Conservation (phyloP, 1,140 invertebrate species). For the Drosophila pectinifera region DNA sequence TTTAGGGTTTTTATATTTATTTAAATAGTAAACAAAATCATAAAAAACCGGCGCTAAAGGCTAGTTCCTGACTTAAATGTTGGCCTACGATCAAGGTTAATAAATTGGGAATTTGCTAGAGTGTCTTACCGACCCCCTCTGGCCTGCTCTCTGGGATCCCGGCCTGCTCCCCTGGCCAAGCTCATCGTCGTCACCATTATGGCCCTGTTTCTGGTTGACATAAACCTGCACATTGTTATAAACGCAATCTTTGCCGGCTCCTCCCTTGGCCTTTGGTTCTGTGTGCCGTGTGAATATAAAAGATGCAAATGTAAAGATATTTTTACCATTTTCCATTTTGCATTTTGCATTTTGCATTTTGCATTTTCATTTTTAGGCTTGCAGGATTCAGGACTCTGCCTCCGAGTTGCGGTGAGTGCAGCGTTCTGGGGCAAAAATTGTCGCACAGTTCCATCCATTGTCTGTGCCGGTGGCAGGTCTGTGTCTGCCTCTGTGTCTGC, state of each 20-base stretch:
- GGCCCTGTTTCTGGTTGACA: slow-evolving; percentile 52
- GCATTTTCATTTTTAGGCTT: slow-evolving; percentile 61
- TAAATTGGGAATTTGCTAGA: too few species aligned
- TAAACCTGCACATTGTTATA: slow-evolving; percentile 65
- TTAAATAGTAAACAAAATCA: not conserved
- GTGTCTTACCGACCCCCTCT: too few species aligned
- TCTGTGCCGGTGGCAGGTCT: slow-evolving; percentile 29
- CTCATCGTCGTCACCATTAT: slow-evolving; percentile 17
- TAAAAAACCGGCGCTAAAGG: not conserved
- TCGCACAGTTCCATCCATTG: slow-evolving; percentile 73
- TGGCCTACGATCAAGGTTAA: not conserved
- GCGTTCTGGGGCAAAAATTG: slow-evolving; percentile 61
- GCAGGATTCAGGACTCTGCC: slow-evolving; percentile 16
- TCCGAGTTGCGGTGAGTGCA: slow-evolving; percentile 16
- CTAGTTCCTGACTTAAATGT: not conserved
- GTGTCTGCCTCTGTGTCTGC: slow-evolving; percentile 3
- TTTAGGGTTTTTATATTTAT: not conserved
- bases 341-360: slow-evolving; percentile 48
- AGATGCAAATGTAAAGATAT: slow-evolving; percentile 80
- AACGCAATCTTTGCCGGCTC: slow-evolving; percentile 57
- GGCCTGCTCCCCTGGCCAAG: not conserved
- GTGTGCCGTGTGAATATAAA: slow-evolving; percentile 68
- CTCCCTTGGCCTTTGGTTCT: slow-evolving; percentile 43
- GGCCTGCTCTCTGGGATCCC: not conserved
- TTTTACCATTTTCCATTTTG: slow-evolving; percentile 60